A percentile compares a stretch with the other conserved stretches of the same genome.
phyloP scores from a whole-genome alignment of 2,888 invertebrate species.

The Limnephilus rhombicus region DNA sequence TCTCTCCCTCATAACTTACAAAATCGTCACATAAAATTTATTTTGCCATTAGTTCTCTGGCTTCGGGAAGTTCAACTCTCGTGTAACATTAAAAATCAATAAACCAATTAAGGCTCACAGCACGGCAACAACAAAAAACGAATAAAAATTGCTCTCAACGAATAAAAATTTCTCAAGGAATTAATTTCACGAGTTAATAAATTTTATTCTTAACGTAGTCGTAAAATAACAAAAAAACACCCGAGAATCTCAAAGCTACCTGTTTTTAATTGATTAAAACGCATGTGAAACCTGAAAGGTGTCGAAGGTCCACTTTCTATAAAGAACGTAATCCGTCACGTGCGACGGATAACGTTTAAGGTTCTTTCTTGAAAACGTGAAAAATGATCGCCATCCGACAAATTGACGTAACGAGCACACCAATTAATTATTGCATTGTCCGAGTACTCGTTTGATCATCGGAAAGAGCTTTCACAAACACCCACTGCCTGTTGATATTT shows the following conservation, averaged over 20 bases:
- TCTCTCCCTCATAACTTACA: neutral
- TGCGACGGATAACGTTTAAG: too few relatives aligned
- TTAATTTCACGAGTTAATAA: neutral
- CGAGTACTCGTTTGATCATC: neutral
- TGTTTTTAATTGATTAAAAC: neutral
- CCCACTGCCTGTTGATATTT: neutral
- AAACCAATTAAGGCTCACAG: neutral
- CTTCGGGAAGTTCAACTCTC: neutral
- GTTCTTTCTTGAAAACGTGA: too few relatives aligned
- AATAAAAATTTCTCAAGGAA: too few relatives aligned
- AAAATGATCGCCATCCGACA: conserved; percentile 9
- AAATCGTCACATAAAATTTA: neutral
- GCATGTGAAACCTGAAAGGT: neutral
- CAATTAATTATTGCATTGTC: neutral
- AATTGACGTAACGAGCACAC: neutral
- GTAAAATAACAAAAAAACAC: too few relatives aligned
- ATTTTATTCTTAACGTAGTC: too few relatives aligned
- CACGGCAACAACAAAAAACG: neutral
- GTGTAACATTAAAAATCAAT: neutral
- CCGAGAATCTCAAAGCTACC: neutral
- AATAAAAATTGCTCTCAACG: too few relatives aligned
- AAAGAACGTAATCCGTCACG: neutral
- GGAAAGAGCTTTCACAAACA: neutral
- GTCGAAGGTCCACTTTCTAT: conserved; percentile 6
- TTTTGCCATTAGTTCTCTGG: neutral